phyloP scores from a whole-genome alignment of 1,140 invertebrate genomes.

The Aleiodes sp. region DNA sequence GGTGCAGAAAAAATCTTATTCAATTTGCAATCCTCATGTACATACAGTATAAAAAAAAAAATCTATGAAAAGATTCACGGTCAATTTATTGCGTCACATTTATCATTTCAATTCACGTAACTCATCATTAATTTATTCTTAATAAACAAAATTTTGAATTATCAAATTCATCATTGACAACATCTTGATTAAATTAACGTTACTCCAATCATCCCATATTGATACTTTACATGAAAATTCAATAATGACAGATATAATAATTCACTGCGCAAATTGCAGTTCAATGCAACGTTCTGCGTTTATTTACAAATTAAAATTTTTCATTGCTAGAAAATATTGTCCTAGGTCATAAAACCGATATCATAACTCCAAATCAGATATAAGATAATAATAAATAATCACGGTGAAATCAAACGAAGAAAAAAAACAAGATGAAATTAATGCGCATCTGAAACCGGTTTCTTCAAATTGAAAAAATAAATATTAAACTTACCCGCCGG shows the following conservation, averaged over 20 bases:
- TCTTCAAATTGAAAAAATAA: slow-evolving; percentile 33
- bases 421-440: neutral
- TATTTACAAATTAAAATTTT: neutral
- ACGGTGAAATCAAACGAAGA: too few species aligned
- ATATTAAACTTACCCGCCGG: slow-evolving; percentile 79
- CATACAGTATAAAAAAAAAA: neutral
- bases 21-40: neutral
- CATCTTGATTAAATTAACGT: too few species aligned
- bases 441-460: neutral
- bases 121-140: too few species aligned
- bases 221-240: too few species aligned
- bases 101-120: neutral
- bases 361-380: neutral
- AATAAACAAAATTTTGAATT: too few species aligned
- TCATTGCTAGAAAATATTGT: neutral
- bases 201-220: too few species aligned
- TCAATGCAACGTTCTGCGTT: neutral
- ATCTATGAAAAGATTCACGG: neutral
- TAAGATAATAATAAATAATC: too few species aligned
- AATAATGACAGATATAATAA: neutral
- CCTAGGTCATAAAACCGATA: neutral
- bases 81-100: neutral
- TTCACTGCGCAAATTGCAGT: neutral
- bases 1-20: too few species aligned
- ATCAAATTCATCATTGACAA: neutral